Conservation (phyloP, 1,140 invertebrate species). For the Eriosoma lanigerum region DNA sequence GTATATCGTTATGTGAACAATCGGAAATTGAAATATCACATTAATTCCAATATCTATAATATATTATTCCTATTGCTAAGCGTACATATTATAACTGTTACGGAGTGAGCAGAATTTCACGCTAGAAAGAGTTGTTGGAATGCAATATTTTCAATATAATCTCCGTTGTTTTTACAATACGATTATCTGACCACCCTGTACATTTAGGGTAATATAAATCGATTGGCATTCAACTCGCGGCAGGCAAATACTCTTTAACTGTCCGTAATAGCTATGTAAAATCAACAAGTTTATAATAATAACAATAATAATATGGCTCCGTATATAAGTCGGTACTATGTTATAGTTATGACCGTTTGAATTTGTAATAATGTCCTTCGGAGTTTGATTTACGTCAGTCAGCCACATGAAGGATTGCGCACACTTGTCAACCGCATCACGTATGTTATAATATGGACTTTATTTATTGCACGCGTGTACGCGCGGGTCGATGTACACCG, state of each 20-base stretch:
- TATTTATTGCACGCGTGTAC: slow-evolving; percentile 12
- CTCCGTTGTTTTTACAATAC: too few relatives aligned
- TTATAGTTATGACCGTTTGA: slow-evolving; percentile 22
- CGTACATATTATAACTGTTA: too few relatives aligned
- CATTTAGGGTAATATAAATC: too few relatives aligned
- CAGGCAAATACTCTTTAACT: background rate
- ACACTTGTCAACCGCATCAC: slow-evolving; percentile 47
- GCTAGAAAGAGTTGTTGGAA: too few relatives aligned
- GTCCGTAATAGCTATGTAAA: slow-evolving; percentile 29
- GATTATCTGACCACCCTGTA: too few relatives aligned
- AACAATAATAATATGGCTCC: background rate
- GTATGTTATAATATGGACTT: slow-evolving; percentile 38
- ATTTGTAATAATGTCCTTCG: slow-evolving; percentile 22
- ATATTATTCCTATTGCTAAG: too few relatives aligned
- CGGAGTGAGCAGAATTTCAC: too few relatives aligned
- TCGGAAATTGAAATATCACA: slow-evolving; percentile 27
- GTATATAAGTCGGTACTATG: background rate
- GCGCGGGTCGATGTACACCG: background rate
- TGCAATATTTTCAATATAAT: too few relatives aligned
- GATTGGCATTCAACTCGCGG: slow-evolving; percentile 25
- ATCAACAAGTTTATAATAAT: slow-evolving; percentile 9
- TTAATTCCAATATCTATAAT: too few relatives aligned
- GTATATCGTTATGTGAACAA: background rate
- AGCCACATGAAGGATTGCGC: slow-evolving; percentile 1
- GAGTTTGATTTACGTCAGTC: slow-evolving; percentile 39